Percentiles rank a stretch among this genome's conserved stretches.
These are phyloP conservation scores for Scaptomyza cyrtandrae DNA, from an alignment of 2,888 invertebrate species.

Conservation along the genomic window DNA sequence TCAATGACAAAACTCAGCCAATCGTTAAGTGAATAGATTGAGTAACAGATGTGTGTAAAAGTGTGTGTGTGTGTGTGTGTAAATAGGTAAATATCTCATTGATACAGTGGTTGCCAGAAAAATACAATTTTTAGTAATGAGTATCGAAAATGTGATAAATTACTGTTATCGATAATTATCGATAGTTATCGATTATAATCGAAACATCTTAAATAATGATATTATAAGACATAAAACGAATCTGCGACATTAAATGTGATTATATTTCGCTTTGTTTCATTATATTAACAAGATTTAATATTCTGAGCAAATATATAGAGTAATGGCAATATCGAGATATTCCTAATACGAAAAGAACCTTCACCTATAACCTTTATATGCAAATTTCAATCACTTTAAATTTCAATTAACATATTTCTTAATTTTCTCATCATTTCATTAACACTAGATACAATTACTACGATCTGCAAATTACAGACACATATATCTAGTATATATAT, in stretches of 20 bases:
- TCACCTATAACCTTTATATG: background rate
- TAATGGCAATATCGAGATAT: too few relatives aligned
- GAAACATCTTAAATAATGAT: background rate
- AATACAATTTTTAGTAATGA: too few relatives aligned
- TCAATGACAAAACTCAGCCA: constrained; percentile 67
- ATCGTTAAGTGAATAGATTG: constrained; percentile 52
- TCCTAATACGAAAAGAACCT: too few relatives aligned
- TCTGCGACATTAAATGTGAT: background rate
- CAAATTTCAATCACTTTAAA: background rate
- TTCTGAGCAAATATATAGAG: too few relatives aligned
- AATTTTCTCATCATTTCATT: background rate
- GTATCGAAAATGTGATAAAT: background rate
- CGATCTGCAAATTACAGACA: background rate
- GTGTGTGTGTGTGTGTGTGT: background rate
- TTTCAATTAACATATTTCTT: background rate
- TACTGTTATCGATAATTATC: background rate
- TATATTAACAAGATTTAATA: too few relatives aligned
- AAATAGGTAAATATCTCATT: background rate
- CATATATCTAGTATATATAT: background rate
- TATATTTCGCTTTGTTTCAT: too few relatives aligned
- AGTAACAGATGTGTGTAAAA: constrained; percentile 1
- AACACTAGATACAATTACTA: background rate
- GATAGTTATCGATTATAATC: background rate
- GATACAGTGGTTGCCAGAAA: background rate
- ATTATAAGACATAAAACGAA: background rate